phyloP scores from a whole-genome alignment of 2,113 vertebrate species.

The Nettapus auritus region DNA sequence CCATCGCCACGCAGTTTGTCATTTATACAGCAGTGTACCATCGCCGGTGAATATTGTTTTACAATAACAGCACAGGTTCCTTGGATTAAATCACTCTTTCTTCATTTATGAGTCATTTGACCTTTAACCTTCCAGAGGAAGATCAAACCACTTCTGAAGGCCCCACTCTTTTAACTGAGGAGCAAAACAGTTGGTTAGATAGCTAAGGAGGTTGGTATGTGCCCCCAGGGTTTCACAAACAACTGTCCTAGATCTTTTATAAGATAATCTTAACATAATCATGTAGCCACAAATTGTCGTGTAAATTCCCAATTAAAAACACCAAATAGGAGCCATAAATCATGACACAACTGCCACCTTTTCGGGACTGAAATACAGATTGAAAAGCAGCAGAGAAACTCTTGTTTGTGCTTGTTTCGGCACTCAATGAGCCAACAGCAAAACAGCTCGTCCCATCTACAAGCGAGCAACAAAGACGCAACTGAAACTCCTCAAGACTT shows the following conservation, averaged over 20 bases:
- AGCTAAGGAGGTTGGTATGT: slow-evolving; percentile 80
- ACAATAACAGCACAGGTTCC: slow-evolving; percentile 83
- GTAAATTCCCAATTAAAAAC: slow-evolving; percentile 74
- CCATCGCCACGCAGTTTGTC: slow-evolving; percentile 70
- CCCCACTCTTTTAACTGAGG: slow-evolving; percentile 77
- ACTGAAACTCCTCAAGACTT: neutral
- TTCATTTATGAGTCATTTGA: slow-evolving; percentile 83
- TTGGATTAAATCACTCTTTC: slow-evolving; percentile 82
- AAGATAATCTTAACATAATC: slow-evolving; percentile 76
- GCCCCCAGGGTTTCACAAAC: slow-evolving; percentile 76
- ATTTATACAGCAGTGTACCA: slow-evolving; percentile 80
- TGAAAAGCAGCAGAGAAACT: slow-evolving; percentile 4
- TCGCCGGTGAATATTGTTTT: slow-evolving; percentile 79
- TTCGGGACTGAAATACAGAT: neutral
- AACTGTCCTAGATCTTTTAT: slow-evolving; percentile 72
- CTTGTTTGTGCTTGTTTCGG: neutral
- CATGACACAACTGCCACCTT: slow-evolving; percentile 43
- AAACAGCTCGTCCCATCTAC: neutral
- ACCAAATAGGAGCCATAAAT: slow-evolving; percentile 67
- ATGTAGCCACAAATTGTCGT: slow-evolving; percentile 66
- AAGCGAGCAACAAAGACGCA: neutral
- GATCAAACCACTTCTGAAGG: slow-evolving; percentile 84
- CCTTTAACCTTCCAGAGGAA: slow-evolving; percentile 82
- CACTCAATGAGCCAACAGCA: neutral
- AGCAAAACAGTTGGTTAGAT: slow-evolving; percentile 77